These are phyloP conservation scores for Drosophila anomelani DNA, from an alignment of 2,888 invertebrate species.

Conservation along the genomic window DNA sequence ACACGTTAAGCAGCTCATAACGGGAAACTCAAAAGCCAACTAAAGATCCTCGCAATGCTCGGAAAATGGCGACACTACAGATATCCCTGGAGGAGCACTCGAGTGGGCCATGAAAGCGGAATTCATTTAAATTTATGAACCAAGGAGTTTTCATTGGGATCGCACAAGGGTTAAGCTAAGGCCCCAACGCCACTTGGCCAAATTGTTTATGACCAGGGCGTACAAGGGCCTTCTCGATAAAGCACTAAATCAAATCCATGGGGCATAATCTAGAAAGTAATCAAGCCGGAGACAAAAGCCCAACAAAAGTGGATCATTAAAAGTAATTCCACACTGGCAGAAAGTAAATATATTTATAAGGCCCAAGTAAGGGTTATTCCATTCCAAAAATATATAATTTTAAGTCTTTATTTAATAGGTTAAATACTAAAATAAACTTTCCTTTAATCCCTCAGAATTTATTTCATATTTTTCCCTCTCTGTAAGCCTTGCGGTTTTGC, in stretches of 20 bases:
- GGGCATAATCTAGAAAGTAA: conserved; percentile 23
- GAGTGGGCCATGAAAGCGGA: conserved; percentile 68
- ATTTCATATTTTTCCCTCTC: neutral
- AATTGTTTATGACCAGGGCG: conserved; percentile 31
- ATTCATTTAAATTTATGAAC: conserved; percentile 77
- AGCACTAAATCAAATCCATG: conserved; percentile 23
- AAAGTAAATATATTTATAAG: neutral
- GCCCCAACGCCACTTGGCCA: conserved; percentile 21
- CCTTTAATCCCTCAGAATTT: neutral
- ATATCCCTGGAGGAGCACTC: conserved; percentile 19
- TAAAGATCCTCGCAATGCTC: conserved; percentile 29
- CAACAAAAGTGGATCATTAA: conserved; percentile 13
- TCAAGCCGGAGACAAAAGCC: conserved; percentile 12
- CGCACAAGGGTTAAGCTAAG: conserved; percentile 15
- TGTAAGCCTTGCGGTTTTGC: conserved; percentile 11
- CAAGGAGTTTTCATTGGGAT: conserved; percentile 63
- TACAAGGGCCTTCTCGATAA: conserved; percentile 1
- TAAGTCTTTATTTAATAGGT: neutral
- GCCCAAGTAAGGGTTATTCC: too few relatives aligned
- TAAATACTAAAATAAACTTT: neutral
- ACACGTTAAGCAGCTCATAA: conserved; percentile 65
- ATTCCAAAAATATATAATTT: neutral
- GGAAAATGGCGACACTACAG: conserved; percentile 51
- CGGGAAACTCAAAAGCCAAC: conserved; percentile 48
- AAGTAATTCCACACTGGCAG: conserved; percentile 2